Conservation (phyloP, 2,113 vertebrate genomes). For the Carettochelys insculpta region DNA sequence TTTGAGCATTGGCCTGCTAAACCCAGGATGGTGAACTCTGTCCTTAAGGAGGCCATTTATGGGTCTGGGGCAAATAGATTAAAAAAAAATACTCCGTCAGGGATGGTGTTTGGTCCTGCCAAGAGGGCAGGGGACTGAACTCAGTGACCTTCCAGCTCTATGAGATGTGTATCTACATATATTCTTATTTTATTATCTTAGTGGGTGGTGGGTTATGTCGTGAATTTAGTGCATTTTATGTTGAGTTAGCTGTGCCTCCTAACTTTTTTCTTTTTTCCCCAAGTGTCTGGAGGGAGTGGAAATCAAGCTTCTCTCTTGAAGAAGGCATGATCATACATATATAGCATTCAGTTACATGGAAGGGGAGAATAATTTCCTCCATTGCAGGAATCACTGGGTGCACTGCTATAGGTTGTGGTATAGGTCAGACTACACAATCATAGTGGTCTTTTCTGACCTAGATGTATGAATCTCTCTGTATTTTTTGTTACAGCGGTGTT, state of each 20-base stretch:
- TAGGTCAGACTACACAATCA: not conserved
- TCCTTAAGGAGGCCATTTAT: no score
- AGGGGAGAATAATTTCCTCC: not conserved
- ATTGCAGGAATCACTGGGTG: not conserved
- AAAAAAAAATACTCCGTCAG: no score
- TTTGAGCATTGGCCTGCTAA: no score
- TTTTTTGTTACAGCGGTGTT: not conserved
- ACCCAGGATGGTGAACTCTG: no score
- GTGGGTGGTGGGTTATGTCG: not conserved
- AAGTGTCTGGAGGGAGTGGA: conserved; percentile 18
- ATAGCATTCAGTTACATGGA: not conserved
- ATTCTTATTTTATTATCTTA: no score
- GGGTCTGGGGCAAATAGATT: no score
- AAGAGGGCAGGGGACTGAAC: no score
- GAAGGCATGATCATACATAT: not conserved
- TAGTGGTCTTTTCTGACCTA: not conserved
- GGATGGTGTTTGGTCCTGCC: no score
- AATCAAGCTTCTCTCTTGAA: not conserved
- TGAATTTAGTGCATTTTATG: not conserved
- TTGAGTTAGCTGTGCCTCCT: not conserved
- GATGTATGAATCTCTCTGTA: not conserved
- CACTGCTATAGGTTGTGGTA: not conserved
- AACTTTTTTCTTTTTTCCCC: not conserved
- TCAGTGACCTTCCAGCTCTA: no score
- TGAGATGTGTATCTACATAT: no score